phyloP scores from a whole-genome alignment of 2,888 invertebrate species.

The Lepidochrysops patricia region DNA sequence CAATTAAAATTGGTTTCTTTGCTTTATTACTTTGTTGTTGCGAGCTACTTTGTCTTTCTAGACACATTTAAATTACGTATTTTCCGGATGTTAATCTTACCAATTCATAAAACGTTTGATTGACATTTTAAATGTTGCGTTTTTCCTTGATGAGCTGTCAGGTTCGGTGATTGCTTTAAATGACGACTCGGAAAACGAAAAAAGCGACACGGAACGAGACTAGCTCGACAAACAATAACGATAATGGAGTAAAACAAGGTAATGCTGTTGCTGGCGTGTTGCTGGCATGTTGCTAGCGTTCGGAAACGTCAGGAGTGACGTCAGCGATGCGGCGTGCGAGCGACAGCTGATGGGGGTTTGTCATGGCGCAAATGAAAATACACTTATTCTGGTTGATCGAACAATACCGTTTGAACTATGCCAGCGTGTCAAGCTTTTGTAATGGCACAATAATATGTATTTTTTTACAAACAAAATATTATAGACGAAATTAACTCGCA shows the following conservation, averaged over 20 bases:
- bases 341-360: slow-evolving; percentile 64
- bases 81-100: not conserved
- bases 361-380: slow-evolving; percentile 18
- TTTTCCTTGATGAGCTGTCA: not conserved
- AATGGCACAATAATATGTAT: no score
- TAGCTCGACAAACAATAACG: slow-evolving; percentile 14
- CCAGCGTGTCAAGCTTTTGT: not conserved
- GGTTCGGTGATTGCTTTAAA: slow-evolving; percentile 3
- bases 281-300: no score
- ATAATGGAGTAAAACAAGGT: slow-evolving; percentile 17
- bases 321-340: slow-evolving; percentile 54
- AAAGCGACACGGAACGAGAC: not conserved
- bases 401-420: not conserved
- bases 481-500: no score
- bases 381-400: slow-evolving; percentile 18
- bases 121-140: not conserved
- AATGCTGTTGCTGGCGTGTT: slow-evolving; percentile 32
- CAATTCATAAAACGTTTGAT: not conserved
- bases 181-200: not conserved
- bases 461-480: no score
- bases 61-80: not conserved
- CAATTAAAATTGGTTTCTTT: no score
- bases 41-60: not conserved
- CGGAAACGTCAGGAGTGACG: slow-evolving; percentile 48
- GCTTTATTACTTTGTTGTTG: no score